These are phyloP conservation scores for Mechanitis messenoides DNA, from an alignment of 2,888 invertebrate species.

Conservation along the genomic window DNA sequence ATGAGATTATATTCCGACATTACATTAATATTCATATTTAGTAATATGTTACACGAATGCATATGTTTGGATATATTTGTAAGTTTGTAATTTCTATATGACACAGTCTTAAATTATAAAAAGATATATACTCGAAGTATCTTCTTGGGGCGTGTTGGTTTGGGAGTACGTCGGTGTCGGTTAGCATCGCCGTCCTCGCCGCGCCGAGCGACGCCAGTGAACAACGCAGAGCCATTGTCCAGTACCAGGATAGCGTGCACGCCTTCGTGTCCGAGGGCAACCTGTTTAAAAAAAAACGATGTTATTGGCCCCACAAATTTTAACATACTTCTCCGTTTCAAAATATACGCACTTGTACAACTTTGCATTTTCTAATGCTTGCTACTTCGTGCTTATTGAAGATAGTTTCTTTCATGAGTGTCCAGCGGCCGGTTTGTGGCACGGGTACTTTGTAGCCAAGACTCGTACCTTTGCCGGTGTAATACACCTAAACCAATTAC, in stretches of 20 bases:
- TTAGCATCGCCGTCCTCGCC: slow-evolving; percentile 95
- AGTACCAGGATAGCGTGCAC: slow-evolving; percentile 93
- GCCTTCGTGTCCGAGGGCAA: slow-evolving; percentile 95
- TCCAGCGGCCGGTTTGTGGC: slow-evolving; percentile 78
- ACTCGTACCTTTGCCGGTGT: slow-evolving; percentile 90
- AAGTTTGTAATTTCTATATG: not conserved
- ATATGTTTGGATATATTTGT: too few species aligned
- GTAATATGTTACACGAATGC: too few species aligned
- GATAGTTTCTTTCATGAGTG: slow-evolving; percentile 73
- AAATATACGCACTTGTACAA: slow-evolving; percentile 47
- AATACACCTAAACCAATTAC: slow-evolving; percentile 79
- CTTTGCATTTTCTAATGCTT: slow-evolving; percentile 56
- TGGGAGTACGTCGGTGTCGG: slow-evolving; percentile 88
- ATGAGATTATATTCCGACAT: too few species aligned
- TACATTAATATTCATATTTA: too few species aligned
- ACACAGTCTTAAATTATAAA: not conserved
- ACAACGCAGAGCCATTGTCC: slow-evolving; percentile 92
- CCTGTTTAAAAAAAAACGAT: slow-evolving; percentile 74
- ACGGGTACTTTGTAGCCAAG: slow-evolving; percentile 85
- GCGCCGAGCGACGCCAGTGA: slow-evolving; percentile 87
- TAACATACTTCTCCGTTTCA: too few species aligned
- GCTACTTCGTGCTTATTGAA: slow-evolving; percentile 57
- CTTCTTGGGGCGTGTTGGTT: slow-evolving; percentile 94
- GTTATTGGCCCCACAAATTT: not conserved
- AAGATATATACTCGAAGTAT: slow-evolving; percentile 82